phyloP scores from a whole-genome alignment of 2,113 vertebrate genomes.

The Sinocyclocheilus anophthalmus region DNA sequence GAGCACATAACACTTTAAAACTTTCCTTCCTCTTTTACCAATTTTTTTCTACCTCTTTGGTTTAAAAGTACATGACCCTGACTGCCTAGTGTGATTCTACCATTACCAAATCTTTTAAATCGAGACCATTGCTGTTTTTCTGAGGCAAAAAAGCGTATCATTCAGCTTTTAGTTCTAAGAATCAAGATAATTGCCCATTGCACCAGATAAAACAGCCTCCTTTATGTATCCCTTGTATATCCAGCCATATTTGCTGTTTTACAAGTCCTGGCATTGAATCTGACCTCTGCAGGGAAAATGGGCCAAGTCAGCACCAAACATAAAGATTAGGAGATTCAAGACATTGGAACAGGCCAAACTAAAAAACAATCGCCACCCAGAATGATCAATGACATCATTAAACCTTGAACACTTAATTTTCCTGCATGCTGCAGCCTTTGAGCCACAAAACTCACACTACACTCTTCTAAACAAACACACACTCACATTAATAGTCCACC shows the following conservation, averaged over 20 bases:
- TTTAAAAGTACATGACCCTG: constrained; percentile 5
- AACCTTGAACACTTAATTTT: constrained; percentile 57
- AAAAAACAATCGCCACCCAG: constrained; percentile 64
- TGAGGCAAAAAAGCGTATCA: no score
- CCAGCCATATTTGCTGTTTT: constrained; percentile 37
- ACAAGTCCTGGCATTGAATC: constrained; percentile 38
- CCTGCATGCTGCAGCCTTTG: constrained; percentile 53
- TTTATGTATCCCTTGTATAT: constrained; percentile 18
- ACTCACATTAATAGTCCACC: constrained; percentile 15
- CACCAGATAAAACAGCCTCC: constrained; percentile 35
- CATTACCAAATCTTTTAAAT: constrained; percentile 37
- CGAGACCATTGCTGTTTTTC: constrained; percentile 3
- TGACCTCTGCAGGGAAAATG: constrained; percentile 42
- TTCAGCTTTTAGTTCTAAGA: constrained; percentile 5
- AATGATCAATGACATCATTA: constrained; percentile 79
- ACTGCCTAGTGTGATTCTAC: constrained; percentile 18
- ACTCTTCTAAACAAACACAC: constrained; percentile 32
- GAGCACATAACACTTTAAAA: not conserved
- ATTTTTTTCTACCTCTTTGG: not conserved
- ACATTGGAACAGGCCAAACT: constrained; percentile 6
- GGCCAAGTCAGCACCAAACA: constrained; percentile 43
- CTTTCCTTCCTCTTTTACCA: not conserved
- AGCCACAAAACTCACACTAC: constrained; percentile 47
- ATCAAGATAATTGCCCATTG: constrained; percentile 37
- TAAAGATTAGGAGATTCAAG: constrained; percentile 28